phyloP scores from a whole-genome alignment of 2,797 vertebrate species.

The Dicrostonyx torquatus region DNA sequence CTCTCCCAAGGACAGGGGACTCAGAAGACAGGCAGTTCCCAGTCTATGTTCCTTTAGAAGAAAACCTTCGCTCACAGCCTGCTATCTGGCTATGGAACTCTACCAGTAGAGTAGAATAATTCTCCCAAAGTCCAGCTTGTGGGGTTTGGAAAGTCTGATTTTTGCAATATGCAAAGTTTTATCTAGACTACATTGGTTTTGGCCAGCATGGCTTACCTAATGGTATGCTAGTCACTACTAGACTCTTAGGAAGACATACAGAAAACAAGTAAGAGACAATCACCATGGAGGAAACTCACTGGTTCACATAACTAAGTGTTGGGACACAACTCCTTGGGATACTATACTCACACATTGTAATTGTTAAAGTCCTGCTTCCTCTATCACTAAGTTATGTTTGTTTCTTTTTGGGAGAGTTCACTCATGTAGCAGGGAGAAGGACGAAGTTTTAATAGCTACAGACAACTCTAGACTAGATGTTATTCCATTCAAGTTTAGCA shows the following conservation, averaged over 20 bases:
- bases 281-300: not conserved
- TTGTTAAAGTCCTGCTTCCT: not conserved
- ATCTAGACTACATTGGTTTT: not conserved
- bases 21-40: not conserved
- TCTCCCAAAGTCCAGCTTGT: not conserved
- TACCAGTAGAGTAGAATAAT: not conserved
- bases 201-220: not conserved
- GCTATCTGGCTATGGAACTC: not conserved
- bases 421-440: not conserved
- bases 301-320: not conserved
- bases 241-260: not conserved
- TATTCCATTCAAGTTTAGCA: not conserved
- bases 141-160: not conserved
- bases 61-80: not conserved
- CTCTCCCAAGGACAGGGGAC: not conserved
- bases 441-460: not conserved
- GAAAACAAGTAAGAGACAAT: not conserved
- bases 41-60: not conserved
- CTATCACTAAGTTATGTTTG: not conserved
- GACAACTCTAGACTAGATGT: not conserved
- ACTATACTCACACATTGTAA: not conserved
- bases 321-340: not conserved
- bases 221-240: not conserved
- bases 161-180: not conserved
- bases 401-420: not conserved